Evolutionary conservation across 2,888 invertebrate species (phyloP).

Genomic region (Cryptocephalus moraei): DNA sequence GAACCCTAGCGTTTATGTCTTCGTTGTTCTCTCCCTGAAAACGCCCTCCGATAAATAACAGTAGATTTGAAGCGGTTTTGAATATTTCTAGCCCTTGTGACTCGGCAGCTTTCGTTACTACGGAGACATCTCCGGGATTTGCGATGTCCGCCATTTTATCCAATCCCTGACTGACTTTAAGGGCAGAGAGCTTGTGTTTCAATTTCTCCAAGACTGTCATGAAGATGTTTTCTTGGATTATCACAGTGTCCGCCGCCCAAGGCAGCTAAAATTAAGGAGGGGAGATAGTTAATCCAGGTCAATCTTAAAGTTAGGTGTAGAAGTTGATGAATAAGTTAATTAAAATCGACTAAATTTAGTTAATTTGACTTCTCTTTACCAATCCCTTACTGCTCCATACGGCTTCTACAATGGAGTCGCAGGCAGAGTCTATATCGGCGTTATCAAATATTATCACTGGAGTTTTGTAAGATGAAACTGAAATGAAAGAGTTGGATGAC

Average conservation of each 20-base stretch:
- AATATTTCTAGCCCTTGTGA: slow-evolving; percentile 5
- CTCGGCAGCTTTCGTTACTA: slow-evolving; percentile 20
- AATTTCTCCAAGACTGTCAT: slow-evolving; percentile 38
- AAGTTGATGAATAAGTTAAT: too few species aligned
- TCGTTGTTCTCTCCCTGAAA: slow-evolving; percentile 22
- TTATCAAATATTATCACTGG: slow-evolving; percentile 44
- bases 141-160: slow-evolving; percentile 41
- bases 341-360: too few species aligned
- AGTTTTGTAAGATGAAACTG: slow-evolving; percentile 21
- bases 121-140: slow-evolving; percentile 26
- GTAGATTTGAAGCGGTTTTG: slow-evolving; percentile 24
- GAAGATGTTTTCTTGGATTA: slow-evolving; percentile 45
- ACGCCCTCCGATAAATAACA: slow-evolving; percentile 27
- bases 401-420: slow-evolving; percentile 41
- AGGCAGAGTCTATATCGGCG: slow-evolving; percentile 46
- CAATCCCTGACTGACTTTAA: slow-evolving; percentile 31
- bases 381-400: slow-evolving; percentile 34
- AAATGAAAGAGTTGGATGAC: slow-evolving; percentile 1
- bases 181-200: slow-evolving; percentile 25
- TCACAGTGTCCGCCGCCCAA: slow-evolving; percentile 40
- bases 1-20: slow-evolving; percentile 11
- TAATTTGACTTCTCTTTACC: too few species aligned
- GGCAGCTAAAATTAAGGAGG: slow-evolving; percentile 18
- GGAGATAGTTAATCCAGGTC: too few species aligned
- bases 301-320: too few species aligned